Evolutionary conservation across 2,888 invertebrate genomes (phyloP).

Genomic region (Crocallis elinguaria): DNA sequence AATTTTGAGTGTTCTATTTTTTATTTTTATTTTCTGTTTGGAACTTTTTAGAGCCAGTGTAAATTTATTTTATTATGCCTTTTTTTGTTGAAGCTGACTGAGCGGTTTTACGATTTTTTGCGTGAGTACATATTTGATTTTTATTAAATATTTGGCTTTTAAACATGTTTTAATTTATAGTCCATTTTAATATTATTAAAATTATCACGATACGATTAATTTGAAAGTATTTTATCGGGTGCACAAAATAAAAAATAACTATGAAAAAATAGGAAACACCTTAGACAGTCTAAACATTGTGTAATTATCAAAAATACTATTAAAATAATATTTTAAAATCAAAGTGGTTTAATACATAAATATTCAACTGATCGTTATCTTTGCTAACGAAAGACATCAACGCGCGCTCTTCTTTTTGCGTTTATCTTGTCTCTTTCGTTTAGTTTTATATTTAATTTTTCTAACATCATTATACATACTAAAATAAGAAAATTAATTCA

Average conservation of each 20-base stretch:
- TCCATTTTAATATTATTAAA: too few relatives aligned
- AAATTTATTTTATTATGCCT: constrained; percentile 19
- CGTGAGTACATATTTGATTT: constrained; percentile 10
- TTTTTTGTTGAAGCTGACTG: constrained; percentile 13
- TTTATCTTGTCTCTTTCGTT: constrained; percentile 14
- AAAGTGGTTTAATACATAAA: too few relatives aligned
- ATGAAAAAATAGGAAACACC: too few relatives aligned
- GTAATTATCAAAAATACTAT: too few relatives aligned
- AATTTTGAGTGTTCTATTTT: constrained; percentile 46
- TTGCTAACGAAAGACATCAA: constrained; percentile 65
- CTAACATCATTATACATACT: background rate
- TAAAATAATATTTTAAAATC: too few relatives aligned
- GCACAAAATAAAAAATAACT: too few relatives aligned
- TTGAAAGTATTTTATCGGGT: too few relatives aligned
- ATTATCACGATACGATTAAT: too few relatives aligned
- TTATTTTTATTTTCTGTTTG: constrained; percentile 5
- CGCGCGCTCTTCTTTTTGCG: constrained; percentile 44
- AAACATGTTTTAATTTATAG: background rate
- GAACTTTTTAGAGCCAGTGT: constrained; percentile 16
- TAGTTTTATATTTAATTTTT: background rate
- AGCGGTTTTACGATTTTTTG: constrained; percentile 21
- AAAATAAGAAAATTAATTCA: too few relatives aligned
- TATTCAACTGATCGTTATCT: background rate
- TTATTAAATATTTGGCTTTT: background rate
- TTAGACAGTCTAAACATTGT: too few relatives aligned